Evolutionary conservation across 2,888 invertebrate genomes (phyloP).

Genomic region (Plagodis pulveraria): DNA sequence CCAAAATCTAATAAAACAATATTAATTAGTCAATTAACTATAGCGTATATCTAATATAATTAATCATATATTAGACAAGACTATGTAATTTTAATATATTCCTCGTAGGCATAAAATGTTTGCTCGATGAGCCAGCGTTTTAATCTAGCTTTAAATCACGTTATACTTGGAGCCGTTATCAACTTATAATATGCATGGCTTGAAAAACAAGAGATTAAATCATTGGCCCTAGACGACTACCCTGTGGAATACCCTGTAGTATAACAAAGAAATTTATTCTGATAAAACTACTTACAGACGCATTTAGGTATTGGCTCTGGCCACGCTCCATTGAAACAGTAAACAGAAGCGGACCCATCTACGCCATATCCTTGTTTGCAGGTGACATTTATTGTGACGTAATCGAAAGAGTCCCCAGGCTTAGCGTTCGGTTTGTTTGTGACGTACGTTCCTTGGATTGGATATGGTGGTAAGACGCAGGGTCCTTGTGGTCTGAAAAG

Average conservation of each 20-base stretch:
- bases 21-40: too few relatives aligned
- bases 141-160: too few relatives aligned
- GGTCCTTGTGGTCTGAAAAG: slow-evolving; percentile 36
- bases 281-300: slow-evolving; percentile 40
- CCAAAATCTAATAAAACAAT: too few relatives aligned
- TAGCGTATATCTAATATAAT: too few relatives aligned
- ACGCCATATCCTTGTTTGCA: slow-evolving; percentile 58
- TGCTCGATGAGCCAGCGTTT: too few relatives aligned
- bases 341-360: slow-evolving; percentile 34
- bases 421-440: slow-evolving; percentile 44
- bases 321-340: slow-evolving; percentile 60
- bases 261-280: not conserved
- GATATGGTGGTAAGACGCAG: slow-evolving; percentile 59
- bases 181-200: too few relatives aligned
- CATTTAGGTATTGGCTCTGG: slow-evolving; percentile 41
- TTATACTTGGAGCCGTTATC: too few relatives aligned
- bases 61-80: too few relatives aligned
- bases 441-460: slow-evolving; percentile 55
- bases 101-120: too few relatives aligned
- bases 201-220: not conserved
- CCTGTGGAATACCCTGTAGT: slow-evolving; percentile 1
- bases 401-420: slow-evolving; percentile 51
- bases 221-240: not conserved
- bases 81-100: too few relatives aligned
- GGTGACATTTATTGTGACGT: slow-evolving; percentile 50